Evolutionary conservation across 2,888 invertebrate species (phyloP), one percentile per base, ranked within the genome.

Genomic region (Acronicta alni): DNA sequence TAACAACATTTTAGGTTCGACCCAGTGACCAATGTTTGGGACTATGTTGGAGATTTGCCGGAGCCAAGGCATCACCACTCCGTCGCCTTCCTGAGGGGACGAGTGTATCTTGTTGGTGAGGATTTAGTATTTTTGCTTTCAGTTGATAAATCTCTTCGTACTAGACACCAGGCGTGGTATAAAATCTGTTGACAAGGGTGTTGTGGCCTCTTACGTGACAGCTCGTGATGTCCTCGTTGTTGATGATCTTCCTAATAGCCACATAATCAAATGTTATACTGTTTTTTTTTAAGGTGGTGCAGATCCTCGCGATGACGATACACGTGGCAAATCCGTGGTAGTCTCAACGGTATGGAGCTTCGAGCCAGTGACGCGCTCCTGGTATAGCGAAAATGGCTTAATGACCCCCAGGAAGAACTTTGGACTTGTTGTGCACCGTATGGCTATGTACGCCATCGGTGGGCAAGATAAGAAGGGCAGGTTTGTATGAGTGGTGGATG

Each of bases 51-150:
- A 3, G 95, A 95, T 64, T 92, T 97, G 63, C 97, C 97, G 0
- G 96, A 96, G 77, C 96, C 97, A 0, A 92, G 97, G 59, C 96
- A 96, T 80, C 96, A 96, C 80, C 97, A 97, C 82, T 95, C 96
- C 0, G 95, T 96, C 0, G 95, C 95, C 15, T 96, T 96, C 76
- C 88, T 96, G 44, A 94, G 95, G 75, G 96, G 96, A 57, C 93
- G 95, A 68, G 95, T 97, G 32, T 97, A 96, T 84, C 89, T 97
- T 70, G 96, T 96, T 66, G 97, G 97, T 95, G 90, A 86, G 77
- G 52, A 52, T 43, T 5, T n/a, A 30, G 10, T 6, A 32, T 32
- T 3, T 14, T 32, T 10, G 26, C 10, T 1, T 10, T 26, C 2
- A 20, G 20, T 20, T 3, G 20, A 5, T 20, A 5, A 23, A 23